phyloP scores from a whole-genome alignment of 2,113 vertebrate species.

The Microcebus tavaratra region DNA sequence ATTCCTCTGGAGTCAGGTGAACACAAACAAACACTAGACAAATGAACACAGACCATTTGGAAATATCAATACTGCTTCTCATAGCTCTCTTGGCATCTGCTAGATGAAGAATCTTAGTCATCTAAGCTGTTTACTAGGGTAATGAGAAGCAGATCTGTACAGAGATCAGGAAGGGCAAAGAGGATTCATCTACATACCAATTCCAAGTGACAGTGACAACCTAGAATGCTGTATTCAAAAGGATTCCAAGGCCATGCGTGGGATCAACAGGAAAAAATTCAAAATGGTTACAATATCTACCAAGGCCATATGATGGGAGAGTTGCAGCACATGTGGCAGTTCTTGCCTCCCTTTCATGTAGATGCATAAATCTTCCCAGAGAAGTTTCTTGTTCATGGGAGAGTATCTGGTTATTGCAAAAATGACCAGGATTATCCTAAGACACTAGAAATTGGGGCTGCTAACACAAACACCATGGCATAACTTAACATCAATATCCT shows the following conservation, averaged over 20 bases:
- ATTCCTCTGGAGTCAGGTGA: background rate
- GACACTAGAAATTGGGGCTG: background rate
- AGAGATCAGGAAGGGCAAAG: background rate
- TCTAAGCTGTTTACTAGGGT: background rate
- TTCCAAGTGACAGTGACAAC: background rate
- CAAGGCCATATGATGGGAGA: background rate
- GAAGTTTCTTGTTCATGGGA: background rate
- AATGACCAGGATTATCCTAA: background rate
- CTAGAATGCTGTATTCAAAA: background rate
- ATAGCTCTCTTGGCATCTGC: conserved; percentile 8
- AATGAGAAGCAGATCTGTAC: conserved; percentile 15
- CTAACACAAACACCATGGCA: background rate
- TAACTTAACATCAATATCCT: background rate
- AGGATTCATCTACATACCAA: background rate
- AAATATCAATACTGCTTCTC: background rate
- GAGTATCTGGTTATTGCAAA: background rate
- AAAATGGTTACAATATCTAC: background rate
- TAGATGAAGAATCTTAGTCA: background rate
- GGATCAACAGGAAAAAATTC: background rate
- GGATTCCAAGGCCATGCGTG: background rate
- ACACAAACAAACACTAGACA: background rate
- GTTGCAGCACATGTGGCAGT: rapidly evolving
- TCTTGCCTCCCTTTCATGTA: background rate
- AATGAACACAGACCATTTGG: background rate
- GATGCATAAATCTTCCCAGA: background rate